Percentiles rank a stretch among this genome's conserved stretches.
phyloP scores from a whole-genome alignment of 2,888 invertebrate species.

The Spisula solida region DNA sequence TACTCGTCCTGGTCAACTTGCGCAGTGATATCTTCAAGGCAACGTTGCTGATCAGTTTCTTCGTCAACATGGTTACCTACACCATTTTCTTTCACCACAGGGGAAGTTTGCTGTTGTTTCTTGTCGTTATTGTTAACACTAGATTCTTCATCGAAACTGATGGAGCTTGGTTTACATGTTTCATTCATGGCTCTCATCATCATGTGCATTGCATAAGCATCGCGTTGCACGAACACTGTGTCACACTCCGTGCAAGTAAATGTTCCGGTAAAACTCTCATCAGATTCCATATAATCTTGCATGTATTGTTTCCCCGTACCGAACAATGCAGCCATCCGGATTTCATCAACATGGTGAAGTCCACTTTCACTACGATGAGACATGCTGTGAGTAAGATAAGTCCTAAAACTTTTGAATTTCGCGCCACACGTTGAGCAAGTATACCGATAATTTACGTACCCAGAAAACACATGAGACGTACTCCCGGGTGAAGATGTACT shows the following conservation, averaged over 20 bases:
- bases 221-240: constrained; percentile 85
- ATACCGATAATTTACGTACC: constrained; percentile 67
- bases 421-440: constrained; percentile 72
- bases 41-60: constrained; percentile 33
- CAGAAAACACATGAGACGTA: constrained; percentile 38
- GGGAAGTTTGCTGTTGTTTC: neutral
- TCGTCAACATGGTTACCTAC: neutral
- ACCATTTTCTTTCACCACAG: constrained; percentile 1
- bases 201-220: constrained; percentile 88
- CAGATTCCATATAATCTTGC: constrained; percentile 64
- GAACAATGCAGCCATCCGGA: constrained; percentile 51
- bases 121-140: constrained; percentile 22
- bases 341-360: constrained; percentile 47
- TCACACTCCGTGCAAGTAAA: constrained; percentile 87
- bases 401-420: constrained; percentile 71
- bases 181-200: constrained; percentile 87
- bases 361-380: constrained; percentile 59
- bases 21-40: constrained; percentile 72
- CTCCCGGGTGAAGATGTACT: constrained; percentile 23
- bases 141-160: constrained; percentile 2
- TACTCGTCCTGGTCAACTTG: constrained; percentile 75
- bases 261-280: constrained; percentile 60
- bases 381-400: constrained; percentile 64
- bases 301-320: constrained; percentile 62
- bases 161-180: constrained; percentile 69